Base-by-base conservation (phyloP, 92 coral and sea anemone genomes). In the Ricordea florida region DNA sequence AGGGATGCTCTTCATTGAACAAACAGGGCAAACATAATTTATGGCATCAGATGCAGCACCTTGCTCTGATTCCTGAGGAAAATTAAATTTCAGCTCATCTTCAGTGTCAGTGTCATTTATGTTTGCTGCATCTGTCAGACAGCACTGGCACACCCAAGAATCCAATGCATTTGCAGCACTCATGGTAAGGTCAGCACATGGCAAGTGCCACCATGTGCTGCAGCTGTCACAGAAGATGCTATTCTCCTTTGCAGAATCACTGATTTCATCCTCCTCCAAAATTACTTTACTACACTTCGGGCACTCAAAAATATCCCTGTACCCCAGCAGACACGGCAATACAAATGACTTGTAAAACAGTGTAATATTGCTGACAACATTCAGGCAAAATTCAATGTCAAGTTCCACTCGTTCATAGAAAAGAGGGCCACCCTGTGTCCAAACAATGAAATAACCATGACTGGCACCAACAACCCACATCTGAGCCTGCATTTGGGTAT, bases 301-400 rank as follows among this genome's bases (percentile, higher is more conserved):
- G 75, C 87, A 81, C 48, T 50, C 56, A 58, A 55, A 82, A 66
- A 83, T 83, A 66, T 83, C 88, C 69, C 89, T 77, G 74, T 57
- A 76, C 47, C 84, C 84, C 42, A 84, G 61, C 78, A 84, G 64
- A 58, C 89, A 84, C 22, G 84, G 79, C 47, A n/a, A n/a, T n/a
- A n/a, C n/a, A 84, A 51, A 84, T 13, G 89, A 52, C 57, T 83
- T 83, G 83, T 75, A 83, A 67, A 83, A 73, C 30, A 82, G 34
- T 5, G 87, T 74, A 45, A 82, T 57, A 72, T 62, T 73, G 76
- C 65, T 74, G 35, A 74, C 83, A 73, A 75, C 69, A n/a, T n/a
- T n/a, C n/a, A n/a, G n/a, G n/a, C n/a, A 63, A 51, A 61, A 72
- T 62, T 62, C 61, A 28, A 26, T 34, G 73, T 81, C 87, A 17